phyloP scores from a whole-genome alignment of 2,888 invertebrate species.

The Argyresthia albistria region DNA sequence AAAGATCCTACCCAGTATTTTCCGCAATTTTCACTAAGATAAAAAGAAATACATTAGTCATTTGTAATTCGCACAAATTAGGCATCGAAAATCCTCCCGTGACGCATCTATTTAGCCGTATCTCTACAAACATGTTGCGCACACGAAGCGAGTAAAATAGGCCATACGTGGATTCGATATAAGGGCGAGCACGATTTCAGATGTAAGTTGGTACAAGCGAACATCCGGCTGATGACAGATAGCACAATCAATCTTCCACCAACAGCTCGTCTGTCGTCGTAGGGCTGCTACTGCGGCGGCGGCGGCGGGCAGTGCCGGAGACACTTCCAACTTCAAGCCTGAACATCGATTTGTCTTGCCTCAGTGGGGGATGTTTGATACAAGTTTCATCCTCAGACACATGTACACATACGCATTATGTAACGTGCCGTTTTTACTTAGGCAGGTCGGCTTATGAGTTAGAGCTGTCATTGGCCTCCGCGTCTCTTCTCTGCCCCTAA shows the following conservation, averaged over 20 bases:
- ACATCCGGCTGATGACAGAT: slow-evolving; percentile 17
- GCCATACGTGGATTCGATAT: background rate
- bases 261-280: slow-evolving; percentile 3
- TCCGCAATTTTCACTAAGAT: too few relatives aligned
- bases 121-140: background rate
- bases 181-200: background rate
- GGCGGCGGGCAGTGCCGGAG: background rate
- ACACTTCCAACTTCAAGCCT: background rate
- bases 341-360: slow-evolving; percentile 25
- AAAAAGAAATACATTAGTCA: background rate
- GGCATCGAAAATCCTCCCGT: background rate
- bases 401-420: background rate
- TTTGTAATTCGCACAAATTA: background rate
- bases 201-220: background rate
- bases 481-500: background rate
- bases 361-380: slow-evolving; percentile 1
- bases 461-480: background rate
- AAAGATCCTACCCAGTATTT: too few relatives aligned
- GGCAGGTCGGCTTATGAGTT: background rate
- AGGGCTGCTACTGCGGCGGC: slow-evolving; percentile 5
- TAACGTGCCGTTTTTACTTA: background rate
- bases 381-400: background rate
- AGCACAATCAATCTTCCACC: slow-evolving; percentile 23
- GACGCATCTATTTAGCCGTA: slow-evolving; percentile 1
- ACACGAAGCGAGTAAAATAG: background rate